Conservation (phyloP, 2,888 invertebrate species). For the Ormyrus rosae region DNA sequence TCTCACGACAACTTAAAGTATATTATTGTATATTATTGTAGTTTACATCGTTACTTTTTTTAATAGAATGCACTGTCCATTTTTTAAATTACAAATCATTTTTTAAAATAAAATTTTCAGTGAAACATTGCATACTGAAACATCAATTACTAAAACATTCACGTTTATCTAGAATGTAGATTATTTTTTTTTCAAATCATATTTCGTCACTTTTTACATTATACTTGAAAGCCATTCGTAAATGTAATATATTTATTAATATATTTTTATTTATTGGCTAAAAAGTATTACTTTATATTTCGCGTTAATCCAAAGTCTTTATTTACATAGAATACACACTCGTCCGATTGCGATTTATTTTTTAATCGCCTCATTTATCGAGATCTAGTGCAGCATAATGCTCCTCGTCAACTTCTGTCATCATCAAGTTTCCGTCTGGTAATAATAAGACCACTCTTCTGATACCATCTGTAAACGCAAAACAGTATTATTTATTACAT, state of each 20-base stretch:
- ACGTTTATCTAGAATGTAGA: constrained; percentile 60
- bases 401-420: constrained; percentile 91
- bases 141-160: constrained; percentile 67
- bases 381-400: constrained; percentile 85
- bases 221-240: constrained; percentile 60
- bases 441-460: constrained; percentile 89
- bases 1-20: constrained; percentile 61
- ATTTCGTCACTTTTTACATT: constrained; percentile 61
- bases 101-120: constrained; percentile 67
- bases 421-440: constrained; percentile 90
- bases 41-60: constrained; percentile 47
- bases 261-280: constrained; percentile 53
- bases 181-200: constrained; percentile 47
- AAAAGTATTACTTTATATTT: constrained; percentile 56
- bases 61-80: constrained; percentile 59
- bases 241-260: constrained; percentile 31
- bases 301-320: constrained; percentile 64
- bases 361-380: constrained; percentile 76
- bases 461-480: constrained; percentile 83
- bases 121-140: constrained; percentile 68
- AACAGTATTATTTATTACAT: constrained; percentile 21
- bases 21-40: constrained; percentile 56
- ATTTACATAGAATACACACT: constrained; percentile 73
- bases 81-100: constrained; percentile 66
- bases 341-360: constrained; percentile 60